Percentiles rank a stretch among this genome's conserved stretches.
phyloP scores from a whole-genome alignment of 2,888 invertebrate species.

The Drosophila monieri region DNA sequence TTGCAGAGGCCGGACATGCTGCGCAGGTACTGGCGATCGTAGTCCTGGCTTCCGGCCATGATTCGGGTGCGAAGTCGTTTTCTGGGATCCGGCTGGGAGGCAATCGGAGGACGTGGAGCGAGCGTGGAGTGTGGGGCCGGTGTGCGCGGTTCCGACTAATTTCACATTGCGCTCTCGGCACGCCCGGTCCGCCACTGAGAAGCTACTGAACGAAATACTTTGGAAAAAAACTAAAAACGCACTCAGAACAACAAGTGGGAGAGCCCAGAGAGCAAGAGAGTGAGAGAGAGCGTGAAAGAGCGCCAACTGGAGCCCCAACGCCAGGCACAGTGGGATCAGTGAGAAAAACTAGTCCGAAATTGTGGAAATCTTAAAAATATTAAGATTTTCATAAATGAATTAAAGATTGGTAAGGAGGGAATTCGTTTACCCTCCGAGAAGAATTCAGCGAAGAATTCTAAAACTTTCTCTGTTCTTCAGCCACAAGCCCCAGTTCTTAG shows the following conservation, averaged over 20 bases:
- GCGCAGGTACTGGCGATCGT: slow-evolving; percentile 66
- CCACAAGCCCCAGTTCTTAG: not conserved
- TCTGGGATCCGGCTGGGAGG: slow-evolving; percentile 6
- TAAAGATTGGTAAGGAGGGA: no score
- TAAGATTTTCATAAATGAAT: no score
- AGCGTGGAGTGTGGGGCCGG: slow-evolving; percentile 14
- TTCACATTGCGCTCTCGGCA: slow-evolving; percentile 59
- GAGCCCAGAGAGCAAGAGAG: not conserved
- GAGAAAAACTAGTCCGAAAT: not conserved
- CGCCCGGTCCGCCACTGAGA: slow-evolving; percentile 51
- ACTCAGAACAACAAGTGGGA: slow-evolving; percentile 25
- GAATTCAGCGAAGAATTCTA: no score
- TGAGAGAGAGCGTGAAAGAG: not conserved
- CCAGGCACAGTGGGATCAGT: slow-evolving; percentile 19
- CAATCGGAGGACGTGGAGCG: slow-evolving; percentile 1
- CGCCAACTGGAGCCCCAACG: slow-evolving; percentile 8
- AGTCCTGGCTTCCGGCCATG: slow-evolving; percentile 55
- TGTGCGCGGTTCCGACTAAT: slow-evolving; percentile 11
- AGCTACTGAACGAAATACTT: slow-evolving; percentile 41
- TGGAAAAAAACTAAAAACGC: slow-evolving; percentile 15
- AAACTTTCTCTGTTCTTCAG: not conserved
- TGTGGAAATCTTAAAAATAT: no score
- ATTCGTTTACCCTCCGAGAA: no score
- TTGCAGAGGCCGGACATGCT: slow-evolving; percentile 65
- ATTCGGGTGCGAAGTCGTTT: not conserved